These are phyloP conservation scores for Oxycera nigricornis DNA, from an alignment of 2,888 invertebrate species.

Conservation along the genomic window DNA sequence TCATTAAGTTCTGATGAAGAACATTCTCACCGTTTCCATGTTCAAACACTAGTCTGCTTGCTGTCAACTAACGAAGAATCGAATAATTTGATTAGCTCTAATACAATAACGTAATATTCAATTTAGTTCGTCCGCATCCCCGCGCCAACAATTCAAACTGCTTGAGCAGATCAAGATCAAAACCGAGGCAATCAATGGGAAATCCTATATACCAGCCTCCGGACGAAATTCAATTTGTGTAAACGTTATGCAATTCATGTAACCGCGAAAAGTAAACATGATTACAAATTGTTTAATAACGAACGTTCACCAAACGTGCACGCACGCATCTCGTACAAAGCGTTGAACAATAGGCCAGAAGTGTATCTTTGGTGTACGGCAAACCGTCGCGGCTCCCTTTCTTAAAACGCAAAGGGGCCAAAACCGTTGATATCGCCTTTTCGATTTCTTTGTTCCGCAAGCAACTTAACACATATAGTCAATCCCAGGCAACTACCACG, in stretches of 20 bases:
- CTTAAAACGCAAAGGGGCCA: not conserved
- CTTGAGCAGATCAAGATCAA: not conserved
- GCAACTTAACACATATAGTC: not conserved
- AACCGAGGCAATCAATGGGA: not conserved
- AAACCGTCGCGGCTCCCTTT: not conserved
- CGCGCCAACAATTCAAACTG: not conserved
- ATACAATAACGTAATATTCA: not conserved
- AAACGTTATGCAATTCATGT: constrained; percentile 9
- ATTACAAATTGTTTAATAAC: constrained; percentile 22
- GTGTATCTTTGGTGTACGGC: not conserved
- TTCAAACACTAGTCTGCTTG: not conserved
- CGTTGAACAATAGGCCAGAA: not conserved
- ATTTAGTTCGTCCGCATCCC: not conserved
- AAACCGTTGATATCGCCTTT: not conserved
- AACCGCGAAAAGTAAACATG: constrained; percentile 21
- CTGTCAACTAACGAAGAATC: too few relatives aligned
- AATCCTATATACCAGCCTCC: not conserved
- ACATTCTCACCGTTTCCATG: not conserved
- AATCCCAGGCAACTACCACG: not conserved
- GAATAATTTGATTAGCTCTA: not conserved
- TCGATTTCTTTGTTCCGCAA: not conserved
- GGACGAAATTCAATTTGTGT: constrained; percentile 10
- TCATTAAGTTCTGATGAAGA: not conserved
- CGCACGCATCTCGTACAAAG: not conserved
- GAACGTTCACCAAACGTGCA: not conserved